phyloP scores from a whole-genome alignment of 1,140 invertebrate genomes.

The Drosophila kurseongensis region DNA sequence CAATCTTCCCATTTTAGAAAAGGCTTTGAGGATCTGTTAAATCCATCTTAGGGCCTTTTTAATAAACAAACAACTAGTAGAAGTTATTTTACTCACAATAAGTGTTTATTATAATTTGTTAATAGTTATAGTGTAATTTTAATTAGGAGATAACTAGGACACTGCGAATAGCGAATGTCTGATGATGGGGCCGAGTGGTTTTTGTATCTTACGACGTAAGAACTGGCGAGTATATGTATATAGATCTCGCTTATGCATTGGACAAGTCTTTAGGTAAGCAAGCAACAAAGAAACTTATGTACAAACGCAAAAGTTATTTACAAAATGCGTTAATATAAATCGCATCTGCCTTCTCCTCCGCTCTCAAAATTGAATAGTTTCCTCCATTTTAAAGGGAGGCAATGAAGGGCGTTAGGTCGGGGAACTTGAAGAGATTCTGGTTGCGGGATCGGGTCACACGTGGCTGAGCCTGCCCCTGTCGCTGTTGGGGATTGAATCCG shows the following conservation, averaged over 20 bases:
- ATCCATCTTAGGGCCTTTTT: too few species aligned
- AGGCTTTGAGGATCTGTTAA: too few species aligned
- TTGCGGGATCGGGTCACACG: slow-evolving; percentile 84
- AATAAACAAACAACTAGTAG: background rate
- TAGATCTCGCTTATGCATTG: slow-evolving; percentile 18
- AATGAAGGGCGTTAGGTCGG: slow-evolving; percentile 88
- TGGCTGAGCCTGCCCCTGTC: slow-evolving; percentile 54
- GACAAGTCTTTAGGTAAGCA: slow-evolving; percentile 66
- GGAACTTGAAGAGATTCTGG: slow-evolving; percentile 86
- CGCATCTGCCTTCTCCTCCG: slow-evolving; percentile 40
- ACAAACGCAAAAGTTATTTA: slow-evolving; percentile 64
- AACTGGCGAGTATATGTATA: background rate
- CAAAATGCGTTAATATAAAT: slow-evolving; percentile 41
- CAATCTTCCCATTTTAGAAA: too few species aligned
- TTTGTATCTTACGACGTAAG: slow-evolving; percentile 11
- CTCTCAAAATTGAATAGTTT: background rate
- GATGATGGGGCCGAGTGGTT: slow-evolving; percentile 19
- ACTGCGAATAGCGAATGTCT: slow-evolving; percentile 10
- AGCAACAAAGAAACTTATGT: slow-evolving; percentile 52
- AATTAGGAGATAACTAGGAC: slow-evolving; percentile 39
- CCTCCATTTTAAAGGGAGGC: slow-evolving; percentile 69
- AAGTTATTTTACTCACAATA: slow-evolving; percentile 2
- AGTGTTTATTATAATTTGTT: slow-evolving; percentile 14
- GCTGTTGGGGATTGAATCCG: slow-evolving; percentile 68
- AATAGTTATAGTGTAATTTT: slow-evolving; percentile 21